Evolutionary conservation across 2,888 invertebrate genomes (phyloP).

Genomic region (Torymus tubicola): DNA sequence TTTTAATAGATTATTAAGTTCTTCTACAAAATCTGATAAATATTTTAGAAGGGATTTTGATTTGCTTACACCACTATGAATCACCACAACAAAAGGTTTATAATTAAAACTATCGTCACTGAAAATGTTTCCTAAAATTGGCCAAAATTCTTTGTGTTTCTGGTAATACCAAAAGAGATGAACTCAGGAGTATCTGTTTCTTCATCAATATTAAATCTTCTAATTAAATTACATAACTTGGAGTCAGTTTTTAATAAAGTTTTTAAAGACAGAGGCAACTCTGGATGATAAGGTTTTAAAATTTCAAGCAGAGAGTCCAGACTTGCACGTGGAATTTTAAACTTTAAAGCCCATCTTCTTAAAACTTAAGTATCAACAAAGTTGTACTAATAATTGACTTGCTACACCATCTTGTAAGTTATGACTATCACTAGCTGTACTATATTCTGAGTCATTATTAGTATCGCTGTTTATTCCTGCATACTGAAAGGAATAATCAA

Average conservation of each 20-base stretch:
- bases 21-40: background rate
- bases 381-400: no score
- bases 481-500: no score
- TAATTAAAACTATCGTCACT: constrained; percentile 51
- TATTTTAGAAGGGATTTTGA: background rate
- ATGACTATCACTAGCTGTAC: background rate
- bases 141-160: constrained; percentile 53
- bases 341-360: background rate
- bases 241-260: constrained; percentile 1
- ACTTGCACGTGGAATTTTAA: background rate
- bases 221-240: background rate
- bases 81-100: constrained; percentile 52
- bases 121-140: constrained; percentile 56
- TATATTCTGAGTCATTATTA: background rate
- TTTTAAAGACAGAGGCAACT: constrained; percentile 2
- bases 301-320: background rate
- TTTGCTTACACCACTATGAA: constrained; percentile 8
- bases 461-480: background rate
- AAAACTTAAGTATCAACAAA: background rate
- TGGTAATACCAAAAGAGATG: constrained; percentile 15
- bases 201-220: constrained; percentile 7
- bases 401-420: background rate
- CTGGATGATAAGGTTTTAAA: constrained; percentile 1
- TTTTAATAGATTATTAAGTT: background rate
- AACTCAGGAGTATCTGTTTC: background rate